Base-by-base conservation (phyloP, 2,797 vertebrate species). In the Octomys mimax region DNA sequence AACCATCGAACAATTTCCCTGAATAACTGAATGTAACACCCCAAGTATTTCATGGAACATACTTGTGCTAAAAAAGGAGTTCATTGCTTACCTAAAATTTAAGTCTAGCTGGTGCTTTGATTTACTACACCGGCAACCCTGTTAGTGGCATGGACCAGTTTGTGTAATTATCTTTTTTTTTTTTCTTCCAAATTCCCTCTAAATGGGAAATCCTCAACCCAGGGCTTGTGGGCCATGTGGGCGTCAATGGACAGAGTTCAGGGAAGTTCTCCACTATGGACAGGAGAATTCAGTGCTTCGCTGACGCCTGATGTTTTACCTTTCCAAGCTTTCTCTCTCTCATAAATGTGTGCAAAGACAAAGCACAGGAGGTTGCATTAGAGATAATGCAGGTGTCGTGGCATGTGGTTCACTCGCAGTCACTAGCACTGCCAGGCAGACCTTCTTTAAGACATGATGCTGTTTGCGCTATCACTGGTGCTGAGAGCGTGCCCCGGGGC, bases 31-130 rank as follows among this genome's bases (percentile, higher is more conserved):
- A 52, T 64, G 11, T 22, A 79, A 61, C 61, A 16, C 49, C 61
- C 70, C 28, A 18, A 64, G 36, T n/a, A 33, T 42, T 78, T 42
- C 71, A 84, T 68, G 11, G 16, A 6, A 73, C 26, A 10, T 66
- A 59, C 26, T 61, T 57, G 49, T 2, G 39, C 12, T 14, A 3
- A 64, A 83, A 62, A 81, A 54, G 13, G 1, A 28, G 19, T 59
- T 64, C 82, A 80, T 57, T 71, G 10, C 62, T 85, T 49, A 79
- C 83, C 94, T 83, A 21, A 92, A 87, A 73, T 89, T 87, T 39
- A 14, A 19, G 19, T 61, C 42, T 78, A 68, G 12, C 24, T 39
- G 39, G 57, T 54, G 5, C 6, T 66, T 83, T 78, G 33, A 81
- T 96, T 68, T 78, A 10, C 64, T 89, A 64, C 62, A 24, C 7